phyloP scores from a whole-genome alignment of 2,797 vertebrate species.

The Zalophus californianus region DNA sequence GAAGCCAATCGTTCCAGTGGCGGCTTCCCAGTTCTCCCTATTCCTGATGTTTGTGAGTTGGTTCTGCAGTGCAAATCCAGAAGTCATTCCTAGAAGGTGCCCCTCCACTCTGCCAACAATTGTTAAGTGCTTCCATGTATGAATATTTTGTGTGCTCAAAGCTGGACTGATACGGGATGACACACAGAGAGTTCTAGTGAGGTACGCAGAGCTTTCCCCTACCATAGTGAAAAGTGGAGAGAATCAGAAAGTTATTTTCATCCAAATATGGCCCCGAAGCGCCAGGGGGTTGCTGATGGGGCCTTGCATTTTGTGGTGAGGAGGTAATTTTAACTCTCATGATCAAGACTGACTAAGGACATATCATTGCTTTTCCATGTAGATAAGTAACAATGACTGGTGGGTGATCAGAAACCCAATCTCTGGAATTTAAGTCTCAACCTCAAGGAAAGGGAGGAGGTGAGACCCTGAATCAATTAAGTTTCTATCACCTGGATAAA shows the following conservation, averaged over 20 bases:
- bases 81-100: background rate
- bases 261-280: background rate
- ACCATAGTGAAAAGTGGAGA: no score
- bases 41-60: background rate
- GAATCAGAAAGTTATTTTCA: background rate
- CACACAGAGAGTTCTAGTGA: background rate
- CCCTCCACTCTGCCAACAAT: background rate
- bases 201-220: no score
- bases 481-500: background rate
- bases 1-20: background rate
- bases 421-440: background rate
- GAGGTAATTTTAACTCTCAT: no score
- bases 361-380: rapidly evolving
- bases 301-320: background rate
- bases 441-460: background rate
- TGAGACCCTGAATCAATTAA: background rate
- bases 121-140: no score
- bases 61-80: no score
- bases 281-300: no score
- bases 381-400: background rate
- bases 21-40: background rate
- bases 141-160: background rate
- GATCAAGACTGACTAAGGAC: background rate
- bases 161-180: background rate
- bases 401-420: background rate